phyloP scores from a whole-genome alignment of 2,113 vertebrate species.

The Sciurus niger region DNA sequence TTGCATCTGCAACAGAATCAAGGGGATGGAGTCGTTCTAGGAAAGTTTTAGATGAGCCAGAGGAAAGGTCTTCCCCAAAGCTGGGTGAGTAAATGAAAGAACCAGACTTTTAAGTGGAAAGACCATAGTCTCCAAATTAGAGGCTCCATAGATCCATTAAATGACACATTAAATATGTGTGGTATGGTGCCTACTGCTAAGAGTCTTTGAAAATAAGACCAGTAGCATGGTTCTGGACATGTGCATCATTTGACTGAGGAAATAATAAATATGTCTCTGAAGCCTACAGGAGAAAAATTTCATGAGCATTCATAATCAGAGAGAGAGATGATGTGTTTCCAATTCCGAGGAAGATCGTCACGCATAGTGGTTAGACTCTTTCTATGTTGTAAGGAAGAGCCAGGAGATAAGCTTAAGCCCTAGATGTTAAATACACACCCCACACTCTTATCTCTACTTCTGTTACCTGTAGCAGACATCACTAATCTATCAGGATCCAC shows the following conservation, averaged over 20 bases:
- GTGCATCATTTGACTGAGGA: not conserved
- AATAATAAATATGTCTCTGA: not conserved
- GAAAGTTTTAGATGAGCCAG: no score
- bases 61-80: no score
- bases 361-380: not conserved
- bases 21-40: no score
- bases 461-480: not conserved
- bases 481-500: not conserved
- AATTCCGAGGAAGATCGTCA: not conserved
- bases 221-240: not conserved
- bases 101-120: no score
- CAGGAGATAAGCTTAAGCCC: not conserved
- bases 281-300: not conserved
- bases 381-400: not conserved
- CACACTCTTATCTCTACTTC: fast-evolving
- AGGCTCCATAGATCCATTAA: not conserved
- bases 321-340: not conserved
- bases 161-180: not conserved
- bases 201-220: not conserved
- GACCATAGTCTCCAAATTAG: no score
- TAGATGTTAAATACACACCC: no score
- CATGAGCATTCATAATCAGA: not conserved
- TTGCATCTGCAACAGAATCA: no score
- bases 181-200: not conserved
- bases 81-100: no score